Evolutionary conservation across 2,888 invertebrate species (phyloP).

Genomic region (Eilema griseolum): DNA sequence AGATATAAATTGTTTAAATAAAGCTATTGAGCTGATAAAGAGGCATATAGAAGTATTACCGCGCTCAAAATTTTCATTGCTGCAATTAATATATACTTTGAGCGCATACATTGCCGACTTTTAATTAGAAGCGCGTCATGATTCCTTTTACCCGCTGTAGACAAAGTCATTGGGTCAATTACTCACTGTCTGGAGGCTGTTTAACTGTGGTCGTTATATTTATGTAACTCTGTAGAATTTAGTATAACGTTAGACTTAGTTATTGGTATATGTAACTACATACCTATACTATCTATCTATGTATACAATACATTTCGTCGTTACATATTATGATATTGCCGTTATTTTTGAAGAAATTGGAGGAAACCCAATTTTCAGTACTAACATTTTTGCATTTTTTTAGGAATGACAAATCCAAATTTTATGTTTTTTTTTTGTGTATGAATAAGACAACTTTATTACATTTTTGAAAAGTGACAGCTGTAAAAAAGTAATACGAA

Average conservation of each 20-base stretch:
- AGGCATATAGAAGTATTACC: conserved; percentile 5
- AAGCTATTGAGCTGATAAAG: not conserved
- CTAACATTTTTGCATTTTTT: too few species aligned
- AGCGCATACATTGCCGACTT: not conserved
- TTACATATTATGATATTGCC: too few species aligned
- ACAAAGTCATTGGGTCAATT: conserved; percentile 45
- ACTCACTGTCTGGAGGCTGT: conserved; percentile 46
- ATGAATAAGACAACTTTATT: too few species aligned
- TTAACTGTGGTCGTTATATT: conserved; percentile 28
- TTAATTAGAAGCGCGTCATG: not conserved
- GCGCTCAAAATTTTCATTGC: conserved; percentile 3
- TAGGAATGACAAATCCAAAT: too few species aligned
- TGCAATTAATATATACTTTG: too few species aligned
- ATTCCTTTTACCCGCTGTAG: not conserved
- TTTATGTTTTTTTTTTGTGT: too few species aligned
- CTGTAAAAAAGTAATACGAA: too few species aligned
- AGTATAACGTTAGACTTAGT: conserved; percentile 36
- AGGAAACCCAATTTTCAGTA: too few species aligned
- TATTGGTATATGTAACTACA: conserved; percentile 21
- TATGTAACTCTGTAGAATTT: conserved; percentile 17
- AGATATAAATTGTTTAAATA: conserved; percentile 9
- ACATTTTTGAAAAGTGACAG: too few species aligned
- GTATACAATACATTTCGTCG: too few species aligned
- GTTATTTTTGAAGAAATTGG: too few species aligned
- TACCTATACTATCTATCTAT: conserved; percentile 16